Evolutionary conservation across 2,888 invertebrate genomes (phyloP), one percentile per base, ranked within the genome.

Genomic region (Acleris emargana): DNA sequence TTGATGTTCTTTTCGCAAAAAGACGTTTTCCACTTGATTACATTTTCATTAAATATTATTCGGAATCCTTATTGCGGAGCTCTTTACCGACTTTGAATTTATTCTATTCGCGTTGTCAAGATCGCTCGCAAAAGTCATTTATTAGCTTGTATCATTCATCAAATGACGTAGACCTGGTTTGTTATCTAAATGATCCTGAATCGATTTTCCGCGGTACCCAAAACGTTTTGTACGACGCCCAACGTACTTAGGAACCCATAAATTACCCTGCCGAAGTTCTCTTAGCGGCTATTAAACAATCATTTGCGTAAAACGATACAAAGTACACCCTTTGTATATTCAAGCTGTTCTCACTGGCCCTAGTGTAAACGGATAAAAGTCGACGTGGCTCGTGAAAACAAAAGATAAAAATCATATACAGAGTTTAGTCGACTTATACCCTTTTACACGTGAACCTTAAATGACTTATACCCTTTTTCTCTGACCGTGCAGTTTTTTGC

Each of bases 281-380:
- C 69, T 78, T 76, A 71, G 77, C 72, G 69, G 73, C 73, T 79
- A 79, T 82, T 76, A 76, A 80, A 78, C 73, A 73, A 69, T 76
- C 67, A 76, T 82, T 79, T 80, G 74, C 72, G 69, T 70, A 55
- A 71, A 74, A 72, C 73, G 69, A 75, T 72, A 68, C 38, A 62
- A 61, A 73, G 72, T 74, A 73, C 69, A 60, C 63, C 67, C 60
- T 73, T 69, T 71, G 70, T 68, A 64, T 67, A 69, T 68, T 58
- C 43, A 60, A 61, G 55, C 54, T 52, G 57, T 57, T 61, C 57
- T 38, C 51, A 61, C 22, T 50, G 11, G 42, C 18, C 47, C 13
- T 13, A 38, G 38, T 38, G 38, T 4, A 38, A 38, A 13, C 38
- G 38, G 13, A 13, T 38, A 32, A 3, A 38, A 38, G 38, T 38